Conservation (phyloP, 2,797 vertebrate genomes). For the Cetoscarus ocellatus region DNA sequence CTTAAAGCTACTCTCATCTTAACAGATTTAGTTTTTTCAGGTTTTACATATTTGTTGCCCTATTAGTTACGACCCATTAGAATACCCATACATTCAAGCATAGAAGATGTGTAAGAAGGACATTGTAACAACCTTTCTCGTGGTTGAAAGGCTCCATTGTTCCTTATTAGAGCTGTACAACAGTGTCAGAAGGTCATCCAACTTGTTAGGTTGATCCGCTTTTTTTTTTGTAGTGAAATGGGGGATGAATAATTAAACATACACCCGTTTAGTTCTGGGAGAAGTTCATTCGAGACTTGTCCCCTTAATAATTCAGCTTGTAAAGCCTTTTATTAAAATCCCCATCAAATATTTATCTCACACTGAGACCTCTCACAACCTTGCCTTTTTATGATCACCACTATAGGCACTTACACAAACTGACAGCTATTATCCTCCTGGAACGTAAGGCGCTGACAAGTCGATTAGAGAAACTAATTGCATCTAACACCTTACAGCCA, state of each 20-base stretch:
- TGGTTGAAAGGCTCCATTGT: not conserved
- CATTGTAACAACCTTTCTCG: not conserved
- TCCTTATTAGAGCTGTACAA: not conserved
- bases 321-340: conserved; percentile 84
- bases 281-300: conserved; percentile 75
- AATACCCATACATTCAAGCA: no score
- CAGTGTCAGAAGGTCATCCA: conserved; percentile 46
- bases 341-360: conserved; percentile 81
- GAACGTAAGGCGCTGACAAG: conserved; percentile 20
- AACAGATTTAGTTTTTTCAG: no score
- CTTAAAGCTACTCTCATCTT: no score
- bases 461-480: conserved; percentile 46
- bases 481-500: conserved; percentile 33
- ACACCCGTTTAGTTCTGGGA: conserved; percentile 73
- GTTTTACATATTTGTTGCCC: no score
- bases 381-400: conserved; percentile 53
- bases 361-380: conserved; percentile 61
- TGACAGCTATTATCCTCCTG: conserved; percentile 52
- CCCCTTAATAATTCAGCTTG: conserved; percentile 83
- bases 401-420: conserved; percentile 41
- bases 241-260: conserved; percentile 78
- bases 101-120: no score
- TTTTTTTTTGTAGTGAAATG: conserved; percentile 53
- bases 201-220: conserved; percentile 49
- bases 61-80: no score